Base-by-base conservation (phyloP, 2,888 invertebrate species). In the Digitonthophagus gazella region DNA sequence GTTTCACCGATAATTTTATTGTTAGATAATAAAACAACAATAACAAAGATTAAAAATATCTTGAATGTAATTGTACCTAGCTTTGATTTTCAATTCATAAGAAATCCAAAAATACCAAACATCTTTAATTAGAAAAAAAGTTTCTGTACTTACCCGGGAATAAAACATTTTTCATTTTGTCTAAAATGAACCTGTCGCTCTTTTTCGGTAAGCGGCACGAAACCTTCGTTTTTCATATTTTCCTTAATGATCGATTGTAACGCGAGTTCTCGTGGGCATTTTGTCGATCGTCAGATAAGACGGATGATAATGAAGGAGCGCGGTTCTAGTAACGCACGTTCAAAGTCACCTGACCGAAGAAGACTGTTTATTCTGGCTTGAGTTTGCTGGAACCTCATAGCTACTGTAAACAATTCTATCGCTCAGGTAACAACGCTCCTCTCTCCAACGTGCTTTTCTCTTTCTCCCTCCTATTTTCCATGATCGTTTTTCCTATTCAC, bases 131-230 rank as follows among this genome's bases (percentile, higher is more conserved):
- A 55, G 15, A 64, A 69, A 64, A 57, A 15, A 18, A 64, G 63
- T 64, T 69, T 66, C n/a, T 44, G 66, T 66, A 83, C 86, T 86
- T 82, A 90, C 90, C 90, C 90, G 3, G 90, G 90, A 75, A 90
- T 87, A 78, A 88, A 88, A 69, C 86, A 86, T 77, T 86, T 87
- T 80, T 87, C 86, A 63, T 85, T 86, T 77, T 87, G 87, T 67
- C 84, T 83, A 74, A 87, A 84, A 80, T 89, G 89, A 76, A 83
- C 83, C 75, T 86, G 85, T 78, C 85, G 85, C 79, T 90, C 88
- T 75, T 86, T 86, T 75, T 85, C 85, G 74, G 84, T 86, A 56
- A 89, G 84, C 76, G 88, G 86, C 77, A 88, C 85, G 84, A 88
- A 89, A 85, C 88, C 61, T 19, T n/a, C 88, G 80, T 81, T 84